phyloP scores from a whole-genome alignment of 2,797 vertebrate species.

The Halcyon chelicuti region DNA sequence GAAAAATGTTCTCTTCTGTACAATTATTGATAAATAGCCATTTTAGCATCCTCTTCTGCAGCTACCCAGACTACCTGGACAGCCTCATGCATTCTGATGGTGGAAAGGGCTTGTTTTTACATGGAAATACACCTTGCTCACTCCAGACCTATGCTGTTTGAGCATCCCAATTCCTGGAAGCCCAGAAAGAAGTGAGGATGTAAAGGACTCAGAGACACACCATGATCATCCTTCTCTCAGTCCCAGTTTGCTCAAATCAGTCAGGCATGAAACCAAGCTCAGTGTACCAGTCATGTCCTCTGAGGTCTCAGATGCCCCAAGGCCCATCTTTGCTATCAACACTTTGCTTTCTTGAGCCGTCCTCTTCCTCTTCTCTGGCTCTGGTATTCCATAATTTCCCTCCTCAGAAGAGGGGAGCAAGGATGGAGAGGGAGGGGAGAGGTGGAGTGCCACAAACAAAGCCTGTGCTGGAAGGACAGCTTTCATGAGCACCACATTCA shows the following conservation, averaged over 20 bases:
- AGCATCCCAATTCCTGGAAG: neutral
- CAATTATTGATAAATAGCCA: neutral
- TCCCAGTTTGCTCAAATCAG: neutral
- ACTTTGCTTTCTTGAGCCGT: rapidly evolving
- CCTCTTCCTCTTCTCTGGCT: neutral
- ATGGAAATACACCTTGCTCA: neutral
- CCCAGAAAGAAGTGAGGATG: neutral
- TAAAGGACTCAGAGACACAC: neutral
- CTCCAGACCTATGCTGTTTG: neutral
- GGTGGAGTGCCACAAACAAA: neutral
- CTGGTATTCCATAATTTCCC: neutral
- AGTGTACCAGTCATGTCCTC: rapidly evolving
- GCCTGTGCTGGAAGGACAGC: neutral
- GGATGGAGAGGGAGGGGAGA: neutral
- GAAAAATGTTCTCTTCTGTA: neutral
- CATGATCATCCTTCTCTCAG: neutral
- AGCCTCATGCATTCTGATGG: neutral
- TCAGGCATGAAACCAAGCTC: neutral
- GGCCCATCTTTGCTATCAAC: neutral
- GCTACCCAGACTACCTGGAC: neutral
- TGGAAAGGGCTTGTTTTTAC: neutral
- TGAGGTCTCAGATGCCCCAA: neutral
- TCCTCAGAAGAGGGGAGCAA: neutral
- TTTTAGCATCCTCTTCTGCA: neutral
- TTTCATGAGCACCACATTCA: rapidly evolving